phyloP scores from a whole-genome alignment of 1,140 invertebrate genomes.

The Babylonia areolata region DNA sequence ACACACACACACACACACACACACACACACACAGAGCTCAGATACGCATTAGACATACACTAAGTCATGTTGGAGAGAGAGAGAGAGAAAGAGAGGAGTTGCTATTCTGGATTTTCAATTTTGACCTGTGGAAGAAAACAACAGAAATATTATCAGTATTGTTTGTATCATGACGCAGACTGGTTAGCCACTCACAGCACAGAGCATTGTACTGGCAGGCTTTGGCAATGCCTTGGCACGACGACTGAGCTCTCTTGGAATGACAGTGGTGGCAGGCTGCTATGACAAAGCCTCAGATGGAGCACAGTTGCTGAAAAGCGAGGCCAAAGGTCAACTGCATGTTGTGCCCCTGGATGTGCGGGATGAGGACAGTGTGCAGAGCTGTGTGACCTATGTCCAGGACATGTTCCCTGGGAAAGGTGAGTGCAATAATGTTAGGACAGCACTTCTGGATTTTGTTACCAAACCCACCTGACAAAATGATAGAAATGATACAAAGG shows the following conservation, averaged over 20 bases:
- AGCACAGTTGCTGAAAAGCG: conserved; percentile 44
- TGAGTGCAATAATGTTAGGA: no score
- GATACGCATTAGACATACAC: no score
- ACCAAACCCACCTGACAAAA: no score
- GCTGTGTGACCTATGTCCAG: conserved; percentile 30
- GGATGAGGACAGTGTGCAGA: conserved; percentile 49
- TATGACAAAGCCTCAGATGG: conserved; percentile 49
- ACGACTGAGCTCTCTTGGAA: conserved; percentile 53
- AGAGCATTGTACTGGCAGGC: conserved; percentile 36
- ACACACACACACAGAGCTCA: no score
- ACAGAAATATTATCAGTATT: neutral
- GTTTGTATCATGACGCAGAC: no score
- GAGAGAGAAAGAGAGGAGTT: no score
- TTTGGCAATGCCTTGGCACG: conserved; percentile 61
- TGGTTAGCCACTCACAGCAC: no score
- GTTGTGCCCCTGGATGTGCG: conserved; percentile 58
- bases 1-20: no score
- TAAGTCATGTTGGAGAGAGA: no score
- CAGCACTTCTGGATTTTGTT: no score
- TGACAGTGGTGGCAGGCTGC: conserved; percentile 61
- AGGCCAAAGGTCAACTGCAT: conserved; percentile 42
- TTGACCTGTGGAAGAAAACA: neutral
- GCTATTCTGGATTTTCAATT: neutral
- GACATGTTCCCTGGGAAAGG: conserved; percentile 34
- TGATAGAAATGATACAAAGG: no score